Evolutionary conservation across 1,140 invertebrate species (phyloP).

Genomic region (Drosophila malerkotliana): DNA sequence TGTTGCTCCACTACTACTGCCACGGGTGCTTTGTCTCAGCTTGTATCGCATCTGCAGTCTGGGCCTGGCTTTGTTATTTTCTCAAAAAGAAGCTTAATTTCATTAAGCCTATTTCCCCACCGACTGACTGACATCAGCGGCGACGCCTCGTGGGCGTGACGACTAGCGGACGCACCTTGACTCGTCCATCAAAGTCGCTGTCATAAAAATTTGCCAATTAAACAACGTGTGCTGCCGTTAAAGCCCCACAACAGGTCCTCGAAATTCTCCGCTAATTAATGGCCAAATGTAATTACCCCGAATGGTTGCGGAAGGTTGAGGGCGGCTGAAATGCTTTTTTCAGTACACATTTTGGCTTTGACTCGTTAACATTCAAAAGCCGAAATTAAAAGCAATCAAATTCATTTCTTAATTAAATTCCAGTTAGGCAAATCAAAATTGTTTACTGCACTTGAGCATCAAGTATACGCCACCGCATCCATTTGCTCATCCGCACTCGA

Average conservation of each 20-base stretch:
- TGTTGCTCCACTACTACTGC: not conserved
- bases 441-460: conserved; percentile 12
- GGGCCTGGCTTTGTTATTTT: conserved; percentile 16
- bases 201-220: conserved; percentile 60
- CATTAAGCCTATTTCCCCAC: conserved; percentile 46
- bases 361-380: not conserved
- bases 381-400: conserved; percentile 16
- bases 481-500: not conserved
- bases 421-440: conserved; percentile 36
- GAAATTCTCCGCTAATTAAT: conserved; percentile 40
- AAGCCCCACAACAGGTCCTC: conserved; percentile 11
- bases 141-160: conserved; percentile 8
- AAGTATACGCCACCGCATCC: conserved; percentile 8
- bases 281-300: conserved; percentile 48
- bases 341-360: conserved; percentile 8
- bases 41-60: conserved; percentile 22
- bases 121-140: conserved; percentile 42
- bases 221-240: conserved; percentile 27
- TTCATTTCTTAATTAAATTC: conserved; percentile 25
- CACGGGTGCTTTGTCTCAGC: conserved; percentile 34
- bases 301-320: not conserved
- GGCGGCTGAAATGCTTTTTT: not conserved
- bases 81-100: conserved; percentile 42
- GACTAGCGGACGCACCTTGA: conserved; percentile 18
- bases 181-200: conserved; percentile 56